phyloP scores from a whole-genome alignment of 2,888 invertebrate genomes.

The Plagodis dolabraria region DNA sequence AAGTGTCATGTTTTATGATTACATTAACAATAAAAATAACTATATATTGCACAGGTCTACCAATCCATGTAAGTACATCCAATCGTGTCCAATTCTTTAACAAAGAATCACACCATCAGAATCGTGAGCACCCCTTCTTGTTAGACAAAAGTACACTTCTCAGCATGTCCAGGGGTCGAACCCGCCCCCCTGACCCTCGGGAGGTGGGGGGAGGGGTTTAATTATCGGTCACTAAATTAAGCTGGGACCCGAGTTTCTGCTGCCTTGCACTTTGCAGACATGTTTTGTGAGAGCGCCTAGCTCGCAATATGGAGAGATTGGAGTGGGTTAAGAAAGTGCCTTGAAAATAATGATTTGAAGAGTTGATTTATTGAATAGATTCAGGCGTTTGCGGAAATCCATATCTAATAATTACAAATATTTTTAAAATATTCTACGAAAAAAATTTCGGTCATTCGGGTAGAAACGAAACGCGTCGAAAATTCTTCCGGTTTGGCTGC shows the following conservation, averaged over 20 bases:
- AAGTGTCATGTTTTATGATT: no score
- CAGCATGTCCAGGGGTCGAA: slow-evolving; percentile 62
- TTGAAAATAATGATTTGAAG: slow-evolving; percentile 14
- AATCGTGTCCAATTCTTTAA: no score
- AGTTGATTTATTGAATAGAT: no score
- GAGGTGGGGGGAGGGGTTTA: slow-evolving; percentile 46
- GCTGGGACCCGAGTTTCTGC: slow-evolving; percentile 54
- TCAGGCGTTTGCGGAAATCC: no score
- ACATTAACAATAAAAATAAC: no score
- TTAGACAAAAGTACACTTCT: slow-evolving; percentile 70
- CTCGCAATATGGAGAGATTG: slow-evolving; percentile 37
- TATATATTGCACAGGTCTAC: no score
- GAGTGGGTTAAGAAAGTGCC: slow-evolving; percentile 22
- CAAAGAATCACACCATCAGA: slow-evolving; percentile 15
- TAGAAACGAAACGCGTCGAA: no score
- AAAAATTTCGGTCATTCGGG: no score
- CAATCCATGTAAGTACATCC: no score
- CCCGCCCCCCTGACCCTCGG: slow-evolving; percentile 38
- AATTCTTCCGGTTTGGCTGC: no score
- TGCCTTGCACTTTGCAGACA: slow-evolving; percentile 52
- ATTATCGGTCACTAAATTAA: slow-evolving; percentile 63
- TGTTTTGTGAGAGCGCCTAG: slow-evolving; percentile 50
- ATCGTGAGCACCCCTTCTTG: slow-evolving; percentile 43
- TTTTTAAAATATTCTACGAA: no score
- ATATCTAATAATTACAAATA: no score